Evolutionary conservation across 2,113 vertebrate species (phyloP).

Genomic region (Percina caprodes): DNA sequence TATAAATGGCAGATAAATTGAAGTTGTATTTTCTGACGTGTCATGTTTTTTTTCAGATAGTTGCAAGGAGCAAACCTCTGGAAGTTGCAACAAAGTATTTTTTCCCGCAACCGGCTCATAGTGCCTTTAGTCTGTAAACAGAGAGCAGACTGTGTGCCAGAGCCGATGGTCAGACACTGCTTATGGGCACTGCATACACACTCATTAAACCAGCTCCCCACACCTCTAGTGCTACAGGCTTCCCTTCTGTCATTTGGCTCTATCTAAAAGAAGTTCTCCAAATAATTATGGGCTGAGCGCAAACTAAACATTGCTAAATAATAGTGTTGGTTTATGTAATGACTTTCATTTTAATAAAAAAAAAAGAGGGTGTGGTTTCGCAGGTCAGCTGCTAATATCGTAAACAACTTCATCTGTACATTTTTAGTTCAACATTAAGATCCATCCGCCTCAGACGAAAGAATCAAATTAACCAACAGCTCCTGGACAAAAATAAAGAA

Average conservation of each 20-base stretch:
- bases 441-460: background rate
- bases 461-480: background rate
- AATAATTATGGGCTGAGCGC: constrained; percentile 15
- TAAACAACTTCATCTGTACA: background rate
- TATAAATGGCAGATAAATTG: background rate
- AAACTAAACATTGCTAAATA: constrained; percentile 16
- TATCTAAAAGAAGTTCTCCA: constrained; percentile 29
- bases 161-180: constrained; percentile 29
- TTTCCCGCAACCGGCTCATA: background rate
- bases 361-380: background rate
- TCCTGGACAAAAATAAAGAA: background rate
- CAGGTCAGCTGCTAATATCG: background rate
- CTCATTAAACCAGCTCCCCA: background rate
- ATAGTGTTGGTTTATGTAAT: constrained; percentile 9
- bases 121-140: constrained; percentile 24
- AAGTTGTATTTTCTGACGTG: background rate
- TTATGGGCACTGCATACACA: constrained; percentile 14
- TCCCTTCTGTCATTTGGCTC: constrained; percentile 51
- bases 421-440: background rate
- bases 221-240: constrained; percentile 27
- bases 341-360: background rate
- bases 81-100: constrained; percentile 1
- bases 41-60: background rate
- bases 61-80: background rate
- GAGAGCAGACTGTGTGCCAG: constrained; percentile 38